phyloP scores from a whole-genome alignment of 2,888 invertebrate genomes.

The Zygogramma bicolorata region DNA sequence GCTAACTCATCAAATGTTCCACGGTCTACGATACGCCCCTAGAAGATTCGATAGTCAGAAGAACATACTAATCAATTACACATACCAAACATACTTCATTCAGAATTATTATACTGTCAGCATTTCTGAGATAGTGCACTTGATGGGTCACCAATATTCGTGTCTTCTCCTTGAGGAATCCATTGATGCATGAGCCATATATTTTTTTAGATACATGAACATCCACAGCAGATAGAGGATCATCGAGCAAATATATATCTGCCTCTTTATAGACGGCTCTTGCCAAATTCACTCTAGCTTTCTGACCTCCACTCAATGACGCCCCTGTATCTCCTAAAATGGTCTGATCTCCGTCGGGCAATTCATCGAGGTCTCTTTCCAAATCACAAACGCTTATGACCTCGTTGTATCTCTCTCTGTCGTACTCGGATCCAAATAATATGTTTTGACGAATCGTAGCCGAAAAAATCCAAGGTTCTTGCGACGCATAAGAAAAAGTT shows the following conservation, averaged over 20 bases:
- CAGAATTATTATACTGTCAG: slow-evolving; percentile 72
- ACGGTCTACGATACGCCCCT: slow-evolving; percentile 66
- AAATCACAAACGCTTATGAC: slow-evolving; percentile 78
- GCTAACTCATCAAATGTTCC: slow-evolving; percentile 65
- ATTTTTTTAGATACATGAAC: slow-evolving; percentile 82
- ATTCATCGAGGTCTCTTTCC: slow-evolving; percentile 76
- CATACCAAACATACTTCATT: slow-evolving; percentile 68
- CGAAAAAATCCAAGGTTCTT: slow-evolving; percentile 86
- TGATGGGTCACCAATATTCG: slow-evolving; percentile 81
- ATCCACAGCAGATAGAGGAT: slow-evolving; percentile 91
- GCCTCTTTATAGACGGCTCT: slow-evolving; percentile 85
- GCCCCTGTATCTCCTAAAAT: slow-evolving; percentile 81
- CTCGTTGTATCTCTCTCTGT: slow-evolving; percentile 74
- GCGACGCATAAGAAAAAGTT: slow-evolving; percentile 79
- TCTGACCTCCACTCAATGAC: slow-evolving; percentile 82
- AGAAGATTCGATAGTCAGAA: slow-evolving; percentile 27
- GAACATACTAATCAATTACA: neutral
- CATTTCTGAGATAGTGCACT: slow-evolving; percentile 74
- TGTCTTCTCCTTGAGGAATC: slow-evolving; percentile 75
- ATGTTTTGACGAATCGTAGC: slow-evolving; percentile 90
- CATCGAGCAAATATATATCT: slow-evolving; percentile 88
- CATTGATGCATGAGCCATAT: slow-evolving; percentile 80
- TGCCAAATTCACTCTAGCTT: slow-evolving; percentile 87
- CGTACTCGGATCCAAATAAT: slow-evolving; percentile 83
- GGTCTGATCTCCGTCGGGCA: slow-evolving; percentile 84